Evolutionary conservation across 1,140 invertebrate genomes (phyloP), one percentile per base, ranked within the genome.

Genomic region (Globodera ellingtonae): DNA sequence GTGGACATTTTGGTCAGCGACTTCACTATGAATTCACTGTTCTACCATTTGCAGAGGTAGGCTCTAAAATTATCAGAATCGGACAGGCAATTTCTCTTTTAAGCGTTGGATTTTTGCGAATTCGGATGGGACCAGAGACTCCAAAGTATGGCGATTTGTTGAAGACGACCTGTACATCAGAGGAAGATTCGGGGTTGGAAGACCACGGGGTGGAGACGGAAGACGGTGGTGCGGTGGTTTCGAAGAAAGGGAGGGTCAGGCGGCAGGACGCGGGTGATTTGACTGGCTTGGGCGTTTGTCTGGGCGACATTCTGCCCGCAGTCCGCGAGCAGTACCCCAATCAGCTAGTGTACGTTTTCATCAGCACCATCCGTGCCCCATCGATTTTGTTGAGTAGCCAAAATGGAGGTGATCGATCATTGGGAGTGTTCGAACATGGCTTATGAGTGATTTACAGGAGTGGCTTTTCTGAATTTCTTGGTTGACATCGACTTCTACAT

Each of bases 401-500:
- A 44, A 89, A 86, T 79, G 87, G 87, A 62, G 87, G 86, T 71
- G 21, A 21, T 72, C 59, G 21, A 21, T 72, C 59, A 46, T 73
- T 35, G 50, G 15, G 4, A 35, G 6, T 71, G 1, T 66, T 13
- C n/a, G 0, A 15, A 6, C 15, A 18, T 15, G 4, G 24, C 46
- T 70, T 1, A 62, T 24, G 3, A 65, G 21, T 44, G 24, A 18
- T 78, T 48, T 71, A 35, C 24, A 85, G 84, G 87, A 13, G 78
- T 79, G 24, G 87, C 83, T 9, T 86, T 79, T 6, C 56, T 88
- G 15, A 82, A 87, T 75, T 65, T 89, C 48, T 71, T 80, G 15
- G 82, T 87, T 21, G 84, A 89, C 75, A 88, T 85, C n/a, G 87
- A 89, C 52, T 88, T 89, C 59, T 86, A 79, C 84, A 89, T 89